Evolutionary conservation across 1,140 invertebrate genomes (phyloP), one percentile per base, ranked within the genome.

Genomic region (Anagrus nilaparvatae): DNA sequence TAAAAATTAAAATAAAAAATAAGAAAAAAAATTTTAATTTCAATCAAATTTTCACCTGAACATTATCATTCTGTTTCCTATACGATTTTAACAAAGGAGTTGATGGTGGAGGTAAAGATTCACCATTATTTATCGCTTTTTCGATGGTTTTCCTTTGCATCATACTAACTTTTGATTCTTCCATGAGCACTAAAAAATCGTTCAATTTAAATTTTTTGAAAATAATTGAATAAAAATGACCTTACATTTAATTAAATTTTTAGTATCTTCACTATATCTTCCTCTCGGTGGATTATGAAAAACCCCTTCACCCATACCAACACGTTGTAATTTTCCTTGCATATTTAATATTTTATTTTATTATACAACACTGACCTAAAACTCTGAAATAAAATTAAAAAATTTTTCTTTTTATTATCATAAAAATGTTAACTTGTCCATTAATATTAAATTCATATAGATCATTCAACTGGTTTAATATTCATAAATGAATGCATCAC

Each of bases 81-180:
- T 50, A 18, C 3, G 21, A 24, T 13, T 30, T 47, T 18, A 37
- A 16, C 25, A 37, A 39, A 27, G 24, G 18, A 6, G 21, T 28
- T n/a, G n/a, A n/a, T 0, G 46, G 43, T 2, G 40, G 38, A 0
- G 63, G 56, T 36, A 71, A 52, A 4, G 63, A 50, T 38, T 69
- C 58, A 2, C 67, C 69, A 27, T 50, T 60, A 25, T 67, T 57
- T 1, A 69, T 44, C 5, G 58, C 59, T 16, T 50, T 50, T 40
- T 63, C 54, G 33, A 70, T 61, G 1, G 50, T 48, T 51, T 64
- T 65, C 18, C 65, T 60, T 45, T 65, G 65, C 52, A 63, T 56
- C 61, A 68, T 69, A 3, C 59, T 55, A 5, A 70, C 39, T 46
- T 65, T 69, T 2, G 67, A 67, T 49, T 71, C 69, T 39, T 68